Conservation (phyloP, 2,113 vertebrate genomes). For the Amazona vittata region DNA sequence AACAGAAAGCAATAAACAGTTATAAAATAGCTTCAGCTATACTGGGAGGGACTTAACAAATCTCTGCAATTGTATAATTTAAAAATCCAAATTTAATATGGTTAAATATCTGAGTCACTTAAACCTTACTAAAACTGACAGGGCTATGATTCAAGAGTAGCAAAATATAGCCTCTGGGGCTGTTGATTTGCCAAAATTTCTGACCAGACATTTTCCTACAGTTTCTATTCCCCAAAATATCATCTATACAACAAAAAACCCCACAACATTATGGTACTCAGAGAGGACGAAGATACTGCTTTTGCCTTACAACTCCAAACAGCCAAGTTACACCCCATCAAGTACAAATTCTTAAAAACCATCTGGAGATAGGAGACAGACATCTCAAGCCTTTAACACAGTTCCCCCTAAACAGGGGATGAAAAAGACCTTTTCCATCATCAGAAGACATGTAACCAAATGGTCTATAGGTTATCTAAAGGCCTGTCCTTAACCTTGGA, state of each 20-base stretch:
- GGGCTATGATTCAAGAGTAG: neutral
- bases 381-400: neutral
- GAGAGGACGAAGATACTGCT: neutral
- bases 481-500: neutral
- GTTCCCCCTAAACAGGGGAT: neutral
- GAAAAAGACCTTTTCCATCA: neutral
- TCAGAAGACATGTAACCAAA: neutral
- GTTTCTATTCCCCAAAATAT: neutral
- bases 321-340: neutral
- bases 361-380: neutral
- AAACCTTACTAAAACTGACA: neutral
- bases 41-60: neutral
- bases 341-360: neutral
- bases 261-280: neutral
- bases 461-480: neutral
- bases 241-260: neutral
- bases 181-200: neutral
- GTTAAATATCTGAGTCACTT: neutral
- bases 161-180: neutral
- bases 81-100: neutral
- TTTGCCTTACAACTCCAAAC: neutral
- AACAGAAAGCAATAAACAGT: neutral
- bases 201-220: neutral
- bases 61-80: neutral
- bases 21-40: neutral